Evolutionary conservation across 2,888 invertebrate species (phyloP).

Genomic region (Eupithecia centaureata): DNA sequence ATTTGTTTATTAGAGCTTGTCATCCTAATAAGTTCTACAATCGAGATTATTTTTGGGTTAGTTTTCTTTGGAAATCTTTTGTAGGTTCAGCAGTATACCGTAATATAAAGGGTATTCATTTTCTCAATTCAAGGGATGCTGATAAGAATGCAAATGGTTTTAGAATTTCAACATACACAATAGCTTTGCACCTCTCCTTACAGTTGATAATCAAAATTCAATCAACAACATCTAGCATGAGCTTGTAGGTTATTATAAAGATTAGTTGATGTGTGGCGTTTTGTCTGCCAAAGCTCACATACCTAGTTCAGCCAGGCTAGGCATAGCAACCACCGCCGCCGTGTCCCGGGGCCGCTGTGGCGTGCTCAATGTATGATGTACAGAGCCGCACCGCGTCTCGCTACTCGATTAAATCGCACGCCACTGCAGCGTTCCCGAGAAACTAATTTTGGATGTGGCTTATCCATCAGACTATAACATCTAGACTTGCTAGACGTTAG

Average conservation of each 20-base stretch:
- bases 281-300: background rate
- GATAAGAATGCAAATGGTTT: background rate
- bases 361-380: slow-evolving; percentile 33
- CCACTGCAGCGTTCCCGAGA: slow-evolving; percentile 26
- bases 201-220: background rate
- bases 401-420: slow-evolving; percentile 34
- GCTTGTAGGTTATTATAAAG: background rate
- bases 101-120: too few relatives aligned
- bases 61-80: background rate
- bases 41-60: background rate
- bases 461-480: background rate
- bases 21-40: background rate
- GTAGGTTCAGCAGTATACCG: background rate
- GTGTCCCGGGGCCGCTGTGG: slow-evolving; percentile 7
- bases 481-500: too few relatives aligned
- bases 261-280: background rate
- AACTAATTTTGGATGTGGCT: slow-evolving; percentile 18
- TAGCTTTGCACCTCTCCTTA: background rate
- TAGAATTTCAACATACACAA: background rate
- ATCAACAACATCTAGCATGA: background rate
- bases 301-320: background rate
- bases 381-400: slow-evolving; percentile 31
- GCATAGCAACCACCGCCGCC: background rate
- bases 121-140: background rate
- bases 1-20: background rate